These are phyloP conservation scores for Prunella fulvescens DNA, from an alignment of 2,113 vertebrate species.

Conservation along the genomic window DNA sequence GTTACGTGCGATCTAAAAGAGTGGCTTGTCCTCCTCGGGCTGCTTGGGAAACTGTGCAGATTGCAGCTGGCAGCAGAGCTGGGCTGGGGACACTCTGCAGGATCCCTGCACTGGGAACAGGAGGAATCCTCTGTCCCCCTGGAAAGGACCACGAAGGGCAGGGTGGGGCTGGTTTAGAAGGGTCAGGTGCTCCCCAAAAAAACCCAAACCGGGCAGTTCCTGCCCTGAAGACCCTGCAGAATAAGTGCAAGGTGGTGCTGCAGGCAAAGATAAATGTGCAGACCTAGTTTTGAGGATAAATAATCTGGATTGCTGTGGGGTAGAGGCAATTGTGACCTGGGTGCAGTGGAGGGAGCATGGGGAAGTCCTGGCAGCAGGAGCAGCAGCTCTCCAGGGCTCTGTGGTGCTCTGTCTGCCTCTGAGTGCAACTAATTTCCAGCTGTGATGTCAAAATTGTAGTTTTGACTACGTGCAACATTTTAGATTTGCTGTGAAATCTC, in stretches of 20 bases:
- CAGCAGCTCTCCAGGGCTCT: background rate
- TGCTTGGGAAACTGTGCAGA: background rate
- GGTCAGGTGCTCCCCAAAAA: background rate
- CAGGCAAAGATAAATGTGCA: background rate
- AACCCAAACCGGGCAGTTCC: background rate
- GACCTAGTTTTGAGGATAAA: background rate
- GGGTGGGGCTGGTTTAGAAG: rapidly evolving
- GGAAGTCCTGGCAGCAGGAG: background rate
- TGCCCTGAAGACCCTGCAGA: background rate
- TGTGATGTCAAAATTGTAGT: background rate
- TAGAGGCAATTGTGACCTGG: rapidly evolving
- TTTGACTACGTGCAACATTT: background rate
- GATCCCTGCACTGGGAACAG: background rate
- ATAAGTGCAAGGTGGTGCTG: background rate
- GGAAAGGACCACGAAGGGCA: background rate
- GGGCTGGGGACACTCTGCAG: background rate
- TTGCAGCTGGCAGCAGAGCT: constrained; percentile 7
- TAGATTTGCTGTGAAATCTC: background rate
- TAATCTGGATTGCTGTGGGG: background rate
- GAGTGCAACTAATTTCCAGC: background rate
- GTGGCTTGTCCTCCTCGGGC: background rate
- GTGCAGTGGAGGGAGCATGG: background rate
- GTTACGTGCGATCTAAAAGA: constrained; percentile 31
- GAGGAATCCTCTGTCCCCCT: background rate
- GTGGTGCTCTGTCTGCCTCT: background rate